phyloP scores from a whole-genome alignment of 2,888 invertebrate genomes.

The Rotaria magnacalcarata region DNA sequence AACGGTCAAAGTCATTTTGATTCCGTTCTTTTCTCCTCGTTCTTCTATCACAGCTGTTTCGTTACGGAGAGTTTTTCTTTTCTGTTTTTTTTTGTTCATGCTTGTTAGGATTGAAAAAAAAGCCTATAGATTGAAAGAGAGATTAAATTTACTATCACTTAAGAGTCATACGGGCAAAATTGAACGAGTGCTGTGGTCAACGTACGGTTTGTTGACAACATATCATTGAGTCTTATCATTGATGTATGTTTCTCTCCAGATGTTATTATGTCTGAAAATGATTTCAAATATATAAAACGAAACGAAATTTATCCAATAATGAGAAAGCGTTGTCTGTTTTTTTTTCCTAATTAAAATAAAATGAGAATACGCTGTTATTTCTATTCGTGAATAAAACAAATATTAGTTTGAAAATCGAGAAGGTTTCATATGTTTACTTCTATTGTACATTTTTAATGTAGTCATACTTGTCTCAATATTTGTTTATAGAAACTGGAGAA shows the following conservation, averaged over 20 bases:
- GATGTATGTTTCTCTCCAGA: not conserved
- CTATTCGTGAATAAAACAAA: slow-evolving; percentile 18
- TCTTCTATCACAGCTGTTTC: not conserved
- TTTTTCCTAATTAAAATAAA: not conserved
- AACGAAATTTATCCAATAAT: not conserved
- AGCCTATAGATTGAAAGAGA: not conserved
- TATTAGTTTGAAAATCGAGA: slow-evolving; percentile 22
- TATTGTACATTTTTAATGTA: slow-evolving; percentile 4
- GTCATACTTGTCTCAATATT: slow-evolving; percentile 8
- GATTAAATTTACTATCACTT: slow-evolving; percentile 23
- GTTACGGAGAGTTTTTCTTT: not conserved
- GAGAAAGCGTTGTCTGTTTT: slow-evolving; percentile 2
- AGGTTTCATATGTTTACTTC: slow-evolving; percentile 7
- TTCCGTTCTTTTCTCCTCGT: not conserved
- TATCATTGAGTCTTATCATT: not conserved
- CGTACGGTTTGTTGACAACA: not conserved
- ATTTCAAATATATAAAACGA: not conserved
- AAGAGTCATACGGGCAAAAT: not conserved
- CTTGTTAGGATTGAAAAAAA: not conserved
- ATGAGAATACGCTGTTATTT: not conserved
- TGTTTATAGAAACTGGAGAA: slow-evolving; percentile 17
- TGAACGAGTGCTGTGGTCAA: not conserved
- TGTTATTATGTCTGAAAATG: slow-evolving; percentile 12
- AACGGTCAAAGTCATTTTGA: slow-evolving; percentile 9
- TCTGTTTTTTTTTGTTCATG: not conserved